Evolutionary conservation across 2,888 invertebrate species (phyloP), one percentile per base, ranked within the genome.

Genomic region (Gymnocheta viridis): DNA sequence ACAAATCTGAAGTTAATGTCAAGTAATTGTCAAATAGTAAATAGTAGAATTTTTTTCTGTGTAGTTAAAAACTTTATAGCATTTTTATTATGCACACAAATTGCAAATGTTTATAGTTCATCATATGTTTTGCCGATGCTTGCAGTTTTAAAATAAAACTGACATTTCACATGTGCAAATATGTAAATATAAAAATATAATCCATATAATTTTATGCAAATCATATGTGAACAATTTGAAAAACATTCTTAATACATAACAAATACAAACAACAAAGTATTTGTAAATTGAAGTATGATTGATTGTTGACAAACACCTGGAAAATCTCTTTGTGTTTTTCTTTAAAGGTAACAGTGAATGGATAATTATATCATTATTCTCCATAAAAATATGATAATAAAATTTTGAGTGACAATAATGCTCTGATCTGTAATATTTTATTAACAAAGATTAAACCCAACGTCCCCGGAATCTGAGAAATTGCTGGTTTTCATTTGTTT

Each of bases 161-260:
- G 6, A 47, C 24, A 60, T 35, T 22, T 12, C 54, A 32, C 74
- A 74, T 64, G 7, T 54, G 64, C 22, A 54, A n/a, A 22, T 64
- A 41, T 64, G 64, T 49, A 64, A 74, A 64, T 51, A 29, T 44
- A 64, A 41, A 22, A 51, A 12, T 54, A 41, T 29, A 74, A 74
- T 74, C 44, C n/a, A 64, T 35, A 29, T 29, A 54, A 54, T 64
- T 44, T 41, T 74, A 54, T 74, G 38, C n/a, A 74, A 62, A 74
- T 72, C 72, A 70, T 14, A 70, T 56, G 41, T 10, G 10, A 27
- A 64, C 19, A 54, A 27, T 51, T 24, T 44, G 17, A 2, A 49
- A 38, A 49, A 24, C 10, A 14, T 29, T 35, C 24, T 10, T 5
- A 51, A 51, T 47, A 19, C 24, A 2, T 17, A 29, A 6, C n/a